Conservation (phyloP, 2,113 vertebrate species). For the Aldabrachelys gigantea region DNA sequence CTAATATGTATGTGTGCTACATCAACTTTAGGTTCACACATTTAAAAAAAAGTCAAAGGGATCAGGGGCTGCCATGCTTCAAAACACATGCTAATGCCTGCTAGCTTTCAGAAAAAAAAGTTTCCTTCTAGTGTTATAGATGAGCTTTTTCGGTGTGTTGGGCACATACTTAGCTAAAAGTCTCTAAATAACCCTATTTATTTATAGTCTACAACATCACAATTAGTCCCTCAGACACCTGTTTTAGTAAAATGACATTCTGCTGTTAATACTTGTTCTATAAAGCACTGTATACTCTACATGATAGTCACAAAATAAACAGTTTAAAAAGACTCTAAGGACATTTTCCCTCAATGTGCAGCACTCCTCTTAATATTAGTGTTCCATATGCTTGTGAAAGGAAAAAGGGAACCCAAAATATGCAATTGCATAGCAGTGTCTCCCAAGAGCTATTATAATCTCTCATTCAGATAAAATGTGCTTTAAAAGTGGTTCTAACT, state of each 20-base stretch:
- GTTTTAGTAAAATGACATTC: not conserved
- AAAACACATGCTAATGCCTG: not conserved
- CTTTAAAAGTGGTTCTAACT: not conserved
- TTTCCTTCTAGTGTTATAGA: not conserved
- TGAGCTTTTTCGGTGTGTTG: not conserved
- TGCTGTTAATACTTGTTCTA: not conserved
- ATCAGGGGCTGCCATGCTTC: not conserved
- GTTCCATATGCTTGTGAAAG: not conserved
- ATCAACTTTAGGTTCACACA: not conserved
- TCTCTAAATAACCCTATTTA: not conserved
- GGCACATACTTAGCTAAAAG: not conserved
- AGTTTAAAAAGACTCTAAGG: not conserved
- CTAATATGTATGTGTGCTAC: not conserved
- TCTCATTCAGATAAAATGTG: not conserved
- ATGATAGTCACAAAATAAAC: not conserved
- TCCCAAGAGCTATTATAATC: not conserved
- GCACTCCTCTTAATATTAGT: not conserved
- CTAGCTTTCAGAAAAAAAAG: not conserved
- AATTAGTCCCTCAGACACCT: fast-evolving
- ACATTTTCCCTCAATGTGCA: not conserved
- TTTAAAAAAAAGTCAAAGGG: not conserved
- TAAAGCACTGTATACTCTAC: not conserved
- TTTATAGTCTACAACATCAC: not conserved
- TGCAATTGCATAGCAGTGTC: not conserved
- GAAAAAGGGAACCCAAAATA: not conserved